Conservation (phyloP, 2,797 vertebrate genomes). For the Propithecus perrieri region DNA sequence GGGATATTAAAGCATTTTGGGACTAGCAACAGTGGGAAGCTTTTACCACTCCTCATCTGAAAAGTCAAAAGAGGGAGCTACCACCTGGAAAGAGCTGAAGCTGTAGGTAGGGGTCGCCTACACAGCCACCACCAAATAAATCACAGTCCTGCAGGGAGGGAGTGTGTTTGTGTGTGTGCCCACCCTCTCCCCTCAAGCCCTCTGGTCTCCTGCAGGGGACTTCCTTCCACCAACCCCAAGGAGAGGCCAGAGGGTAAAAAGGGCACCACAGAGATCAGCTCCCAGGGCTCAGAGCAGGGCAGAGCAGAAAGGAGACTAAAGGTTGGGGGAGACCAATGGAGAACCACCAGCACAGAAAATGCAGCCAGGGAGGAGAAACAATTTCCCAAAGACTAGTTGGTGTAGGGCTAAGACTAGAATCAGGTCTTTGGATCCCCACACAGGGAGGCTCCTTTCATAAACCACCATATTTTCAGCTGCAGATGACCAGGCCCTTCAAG, state of each 20-base stretch:
- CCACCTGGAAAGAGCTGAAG: background rate
- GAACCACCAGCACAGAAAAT: background rate
- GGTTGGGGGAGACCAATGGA: background rate
- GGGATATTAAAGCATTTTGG: background rate
- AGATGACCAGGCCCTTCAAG: background rate
- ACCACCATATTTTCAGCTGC: background rate
- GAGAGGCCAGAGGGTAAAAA: background rate
- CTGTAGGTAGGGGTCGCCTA: background rate
- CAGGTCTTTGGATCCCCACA: background rate
- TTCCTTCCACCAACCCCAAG: background rate
- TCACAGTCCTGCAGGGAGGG: background rate
- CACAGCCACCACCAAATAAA: background rate
- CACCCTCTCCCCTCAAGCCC: background rate
- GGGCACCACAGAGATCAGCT: background rate
- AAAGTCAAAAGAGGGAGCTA: background rate
- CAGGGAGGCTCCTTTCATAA: background rate
- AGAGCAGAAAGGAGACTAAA: background rate
- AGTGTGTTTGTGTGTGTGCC: too few relatives aligned
- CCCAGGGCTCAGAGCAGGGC: background rate
- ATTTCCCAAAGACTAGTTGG: background rate
- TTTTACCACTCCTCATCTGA: background rate
- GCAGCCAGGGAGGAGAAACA: background rate
- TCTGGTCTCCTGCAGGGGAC: background rate
- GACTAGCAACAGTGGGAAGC: background rate
- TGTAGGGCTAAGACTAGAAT: background rate